Base-by-base conservation (phyloP, 1,140 invertebrate genomes). In the Limonius californicus region DNA sequence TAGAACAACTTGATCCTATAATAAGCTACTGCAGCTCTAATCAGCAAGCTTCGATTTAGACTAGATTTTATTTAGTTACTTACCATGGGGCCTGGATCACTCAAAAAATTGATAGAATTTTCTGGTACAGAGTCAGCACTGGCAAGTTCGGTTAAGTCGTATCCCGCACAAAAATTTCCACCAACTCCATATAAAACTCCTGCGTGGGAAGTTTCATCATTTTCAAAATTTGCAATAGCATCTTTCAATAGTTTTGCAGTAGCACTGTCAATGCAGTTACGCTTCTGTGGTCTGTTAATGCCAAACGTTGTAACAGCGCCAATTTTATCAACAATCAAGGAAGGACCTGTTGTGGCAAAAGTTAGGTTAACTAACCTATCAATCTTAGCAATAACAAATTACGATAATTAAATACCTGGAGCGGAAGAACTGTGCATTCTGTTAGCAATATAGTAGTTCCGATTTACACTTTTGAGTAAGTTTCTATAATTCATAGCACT, bases 151-250 rank as follows among this genome's bases (percentile, higher is more conserved):
- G 87, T 79, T 50, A 90, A 85, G 78, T 97, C 94, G 76, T 88
- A 92, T 4, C 95, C 95, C 30, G 93, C 86, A 78, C 92, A 96
- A 77, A 97, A 97, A 66, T 88, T 91, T 3, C 94, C 94, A 43
- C 93, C 92, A 73, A 87, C 84, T 20, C 95, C 95, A 80, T 95
- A 86, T 2, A 97, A 79, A 9, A 97, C 85, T 14, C 87, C 89
- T 8, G 89, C 86, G 64, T 81, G 77, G 2, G 86, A 80, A 0
- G 81, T 75, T 0, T 84, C 70, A 73, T 95, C 89, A 58, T 85
- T 82, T 67, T 96, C 92, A 79, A 96, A 95, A 30, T 81, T 77
- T 65, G 86, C 78, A 43, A 97, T 84, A 0, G 92, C 90, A 54
- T 85, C 78, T 19, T 82, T 80, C 6, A 96, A 78, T 68, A 87